Conservation (phyloP, 2,113 vertebrate species). For the Redunca redunca region DNA sequence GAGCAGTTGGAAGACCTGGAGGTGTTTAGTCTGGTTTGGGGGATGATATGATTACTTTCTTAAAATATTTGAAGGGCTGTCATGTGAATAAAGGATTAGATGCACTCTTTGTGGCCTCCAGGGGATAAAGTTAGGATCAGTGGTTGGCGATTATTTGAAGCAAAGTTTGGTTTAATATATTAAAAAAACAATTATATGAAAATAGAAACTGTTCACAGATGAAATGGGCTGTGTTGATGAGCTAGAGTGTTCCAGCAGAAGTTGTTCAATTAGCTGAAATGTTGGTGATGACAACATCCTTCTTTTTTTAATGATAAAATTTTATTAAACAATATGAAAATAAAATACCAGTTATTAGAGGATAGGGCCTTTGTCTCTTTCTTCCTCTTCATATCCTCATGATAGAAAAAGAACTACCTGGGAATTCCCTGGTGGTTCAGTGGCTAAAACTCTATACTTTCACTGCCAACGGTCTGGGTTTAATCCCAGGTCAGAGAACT, state of each 20-base stretch:
- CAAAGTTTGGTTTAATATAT: not conserved
- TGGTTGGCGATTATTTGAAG: not conserved
- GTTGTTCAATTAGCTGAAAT: not conserved
- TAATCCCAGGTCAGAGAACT: not conserved
- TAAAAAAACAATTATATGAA: not conserved
- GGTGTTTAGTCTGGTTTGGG: not conserved
- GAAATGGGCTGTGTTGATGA: not conserved
- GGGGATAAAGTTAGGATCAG: not conserved
- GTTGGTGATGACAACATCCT: not conserved
- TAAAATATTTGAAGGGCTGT: not conserved
- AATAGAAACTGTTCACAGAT: not conserved
- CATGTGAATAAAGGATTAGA: not conserved
- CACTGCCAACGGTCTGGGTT: not conserved
- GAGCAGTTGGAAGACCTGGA: not conserved
- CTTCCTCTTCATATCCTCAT: not conserved
- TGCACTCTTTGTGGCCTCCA: not conserved
- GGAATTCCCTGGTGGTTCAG: not conserved
- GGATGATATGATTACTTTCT: not conserved
- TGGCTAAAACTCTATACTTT: not conserved
- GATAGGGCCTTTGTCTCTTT: not conserved
- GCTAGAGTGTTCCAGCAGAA: not conserved
- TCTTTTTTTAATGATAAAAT: not conserved
- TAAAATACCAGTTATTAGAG: not conserved
- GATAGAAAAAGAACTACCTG: not conserved
- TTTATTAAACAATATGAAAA: not conserved